These are phyloP conservation scores for Hirtodrosophila duncani DNA, from an alignment of 2,888 invertebrate species.

Conservation along the genomic window DNA sequence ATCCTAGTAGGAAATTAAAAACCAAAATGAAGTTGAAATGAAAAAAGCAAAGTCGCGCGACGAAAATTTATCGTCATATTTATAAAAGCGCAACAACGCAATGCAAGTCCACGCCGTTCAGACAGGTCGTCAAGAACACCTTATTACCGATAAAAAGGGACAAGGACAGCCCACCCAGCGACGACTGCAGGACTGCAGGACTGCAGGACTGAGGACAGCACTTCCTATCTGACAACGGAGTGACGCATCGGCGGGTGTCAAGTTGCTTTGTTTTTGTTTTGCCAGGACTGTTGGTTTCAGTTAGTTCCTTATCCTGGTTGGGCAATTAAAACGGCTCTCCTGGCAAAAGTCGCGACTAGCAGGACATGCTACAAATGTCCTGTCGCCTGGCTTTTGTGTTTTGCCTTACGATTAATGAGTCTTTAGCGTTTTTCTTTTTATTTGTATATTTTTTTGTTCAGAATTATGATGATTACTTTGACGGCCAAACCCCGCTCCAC, in stretches of 20 bases:
- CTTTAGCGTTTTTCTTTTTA: slow-evolving; percentile 72
- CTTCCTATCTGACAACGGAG: slow-evolving; percentile 14
- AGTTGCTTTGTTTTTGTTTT: slow-evolving; percentile 37
- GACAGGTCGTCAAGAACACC: slow-evolving; percentile 46
- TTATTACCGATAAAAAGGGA: slow-evolving; percentile 38
- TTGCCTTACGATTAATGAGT: slow-evolving; percentile 69
- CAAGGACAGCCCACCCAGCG: slow-evolving; percentile 13
- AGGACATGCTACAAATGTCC: slow-evolving; percentile 50
- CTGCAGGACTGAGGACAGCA: slow-evolving; percentile 5
- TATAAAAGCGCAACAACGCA: slow-evolving; percentile 53
- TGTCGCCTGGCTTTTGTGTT: slow-evolving; percentile 23
- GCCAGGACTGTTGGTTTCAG: slow-evolving; percentile 13
- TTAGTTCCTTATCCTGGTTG: slow-evolving; percentile 6
- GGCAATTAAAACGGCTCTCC: slow-evolving; percentile 58
- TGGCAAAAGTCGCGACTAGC: slow-evolving; percentile 52
- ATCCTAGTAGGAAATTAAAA: slow-evolving; percentile 73
- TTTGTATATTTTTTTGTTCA: too few species aligned
- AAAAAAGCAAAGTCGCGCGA: slow-evolving; percentile 23
- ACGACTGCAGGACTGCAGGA: slow-evolving; percentile 32
- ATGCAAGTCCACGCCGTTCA: slow-evolving; percentile 30
- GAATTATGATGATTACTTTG: slow-evolving; percentile 60
- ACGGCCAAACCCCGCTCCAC: background rate
- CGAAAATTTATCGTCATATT: slow-evolving; percentile 61
- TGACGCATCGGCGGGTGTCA: slow-evolving; percentile 51
- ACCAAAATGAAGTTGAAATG: slow-evolving; percentile 62